Evolutionary conservation across 1,140 invertebrate species (phyloP), one percentile per base, ranked within the genome.

Genomic region (Drosophila mojavensis): DNA sequence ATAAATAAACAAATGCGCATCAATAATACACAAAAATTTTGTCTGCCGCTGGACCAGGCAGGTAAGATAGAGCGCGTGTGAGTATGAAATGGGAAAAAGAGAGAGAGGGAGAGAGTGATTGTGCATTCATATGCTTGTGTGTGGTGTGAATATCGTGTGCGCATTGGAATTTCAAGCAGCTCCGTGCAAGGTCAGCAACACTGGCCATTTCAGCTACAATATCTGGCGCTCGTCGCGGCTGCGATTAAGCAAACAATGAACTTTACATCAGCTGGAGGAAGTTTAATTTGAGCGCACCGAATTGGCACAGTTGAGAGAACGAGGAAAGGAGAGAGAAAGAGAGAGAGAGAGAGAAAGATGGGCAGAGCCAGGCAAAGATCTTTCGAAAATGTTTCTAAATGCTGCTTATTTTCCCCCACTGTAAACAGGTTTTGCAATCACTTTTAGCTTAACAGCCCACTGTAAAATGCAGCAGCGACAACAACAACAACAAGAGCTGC

Each of bases 191-290:
- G 48, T 62, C 60, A 60, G 63, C 24, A 36, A 11, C 17, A 62
- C 48, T 61, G 36, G 36, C 15, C 11, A 11, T 17, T 41, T 33
- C 24, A 55, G 50, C 54, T 55, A 60, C 47, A 53, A 33, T 33
- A 56, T 28, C 30, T 55, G 51, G 51, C 53, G 51, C 33, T 9
- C 51, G 17, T 59, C 33, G 28, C 43, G 17, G 48, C 11, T 48
- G 60, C 60, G 78, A 73, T 81, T 78, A 81, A 68, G 45, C 67
- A 84, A 82, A 83, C 75, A 82, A 84, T 84, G 77, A 80, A 81
- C 78, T 71, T 62, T 69, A 58, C 65, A 51, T 74, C 71, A 74
- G 71, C 71, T 74, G 71, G 65, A 62, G 71, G 71, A 74, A 69
- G 66, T 74, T 53, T 15, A 24, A 63, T 43, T 59, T 26, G 39